Conservation (phyloP, 1,140 invertebrate species). For the Brachionus koreanus region DNA sequence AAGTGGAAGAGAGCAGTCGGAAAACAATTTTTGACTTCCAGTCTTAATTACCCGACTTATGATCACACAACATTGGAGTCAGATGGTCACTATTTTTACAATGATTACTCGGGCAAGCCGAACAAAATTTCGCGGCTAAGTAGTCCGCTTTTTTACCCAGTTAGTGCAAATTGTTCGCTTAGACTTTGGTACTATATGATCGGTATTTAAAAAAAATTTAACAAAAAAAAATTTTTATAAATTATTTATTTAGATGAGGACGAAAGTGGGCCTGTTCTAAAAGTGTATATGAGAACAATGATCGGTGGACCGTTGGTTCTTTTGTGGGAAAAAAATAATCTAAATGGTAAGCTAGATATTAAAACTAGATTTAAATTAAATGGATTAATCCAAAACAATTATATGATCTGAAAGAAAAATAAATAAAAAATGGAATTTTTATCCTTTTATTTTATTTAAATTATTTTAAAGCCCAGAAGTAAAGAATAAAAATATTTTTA, state of each 20-base stretch:
- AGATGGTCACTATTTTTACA: neutral
- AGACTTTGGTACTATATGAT: slow-evolving; percentile 42
- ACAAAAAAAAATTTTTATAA: neutral
- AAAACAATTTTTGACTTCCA: neutral
- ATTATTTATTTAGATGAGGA: neutral
- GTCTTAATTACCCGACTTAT: slow-evolving; percentile 4
- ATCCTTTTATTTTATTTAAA: too few relatives aligned
- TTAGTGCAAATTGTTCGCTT: neutral
- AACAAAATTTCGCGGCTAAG: neutral
- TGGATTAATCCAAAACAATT: too few relatives aligned
- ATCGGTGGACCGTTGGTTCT: neutral
- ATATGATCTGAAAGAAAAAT: too few relatives aligned
- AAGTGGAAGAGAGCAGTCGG: slow-evolving; percentile 12
- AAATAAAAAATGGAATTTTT: too few relatives aligned
- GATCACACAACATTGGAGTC: slow-evolving; percentile 1
- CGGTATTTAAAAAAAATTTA: neutral
- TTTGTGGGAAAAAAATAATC: slow-evolving; percentile 24
- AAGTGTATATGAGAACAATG: slow-evolving; percentile 13
- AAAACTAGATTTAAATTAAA: neutral
- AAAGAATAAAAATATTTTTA: too few relatives aligned
- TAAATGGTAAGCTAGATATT: neutral
- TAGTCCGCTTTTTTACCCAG: slow-evolving; percentile 27
- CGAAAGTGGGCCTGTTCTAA: neutral
- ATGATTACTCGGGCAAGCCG: neutral
- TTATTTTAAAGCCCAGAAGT: too few relatives aligned